phyloP scores from a whole-genome alignment of 2,888 invertebrate species.

The Agonopterix arenella region DNA sequence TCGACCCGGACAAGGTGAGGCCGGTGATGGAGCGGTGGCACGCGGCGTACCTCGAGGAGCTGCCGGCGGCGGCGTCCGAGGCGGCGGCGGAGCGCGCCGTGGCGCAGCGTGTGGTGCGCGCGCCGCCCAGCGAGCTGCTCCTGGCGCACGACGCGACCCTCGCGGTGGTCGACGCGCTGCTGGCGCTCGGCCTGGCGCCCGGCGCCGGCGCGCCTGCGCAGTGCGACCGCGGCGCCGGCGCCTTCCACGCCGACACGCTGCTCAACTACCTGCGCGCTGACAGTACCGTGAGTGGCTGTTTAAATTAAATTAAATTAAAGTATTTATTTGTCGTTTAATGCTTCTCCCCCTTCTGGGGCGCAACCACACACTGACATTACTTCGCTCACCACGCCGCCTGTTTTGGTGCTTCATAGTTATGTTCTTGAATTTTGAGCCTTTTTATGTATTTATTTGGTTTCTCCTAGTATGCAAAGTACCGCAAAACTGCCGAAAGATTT shows the following conservation, averaged over 20 bases:
- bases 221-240: slow-evolving; percentile 38
- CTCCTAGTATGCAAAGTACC: too few relatives aligned
- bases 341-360: too few relatives aligned
- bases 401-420: too few relatives aligned
- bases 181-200: slow-evolving; percentile 23
- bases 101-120: slow-evolving; percentile 16
- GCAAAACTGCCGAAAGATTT: too few relatives aligned
- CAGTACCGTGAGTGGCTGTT: slow-evolving; percentile 14
- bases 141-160: slow-evolving; percentile 38
- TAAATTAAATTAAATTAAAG: too few relatives aligned
- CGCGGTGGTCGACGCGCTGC: slow-evolving; percentile 29
- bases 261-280: slow-evolving; percentile 60
- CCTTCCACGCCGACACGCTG: slow-evolving; percentile 60
- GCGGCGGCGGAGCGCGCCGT: slow-evolving; percentile 9
- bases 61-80: slow-evolving; percentile 11
- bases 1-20: slow-evolving; percentile 36
- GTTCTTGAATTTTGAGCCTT: too few relatives aligned
- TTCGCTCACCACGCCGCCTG: too few relatives aligned
- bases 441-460: too few relatives aligned
- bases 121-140: slow-evolving; percentile 33
- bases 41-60: slow-evolving; percentile 17
- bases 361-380: too few relatives aligned
- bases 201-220: slow-evolving; percentile 22
- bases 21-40: slow-evolving; percentile 17
- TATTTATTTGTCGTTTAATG: too few relatives aligned